Evolutionary conservation across 2,797 vertebrate genomes (phyloP).

Genomic region (Acipenser oxyrinchus): DNA sequence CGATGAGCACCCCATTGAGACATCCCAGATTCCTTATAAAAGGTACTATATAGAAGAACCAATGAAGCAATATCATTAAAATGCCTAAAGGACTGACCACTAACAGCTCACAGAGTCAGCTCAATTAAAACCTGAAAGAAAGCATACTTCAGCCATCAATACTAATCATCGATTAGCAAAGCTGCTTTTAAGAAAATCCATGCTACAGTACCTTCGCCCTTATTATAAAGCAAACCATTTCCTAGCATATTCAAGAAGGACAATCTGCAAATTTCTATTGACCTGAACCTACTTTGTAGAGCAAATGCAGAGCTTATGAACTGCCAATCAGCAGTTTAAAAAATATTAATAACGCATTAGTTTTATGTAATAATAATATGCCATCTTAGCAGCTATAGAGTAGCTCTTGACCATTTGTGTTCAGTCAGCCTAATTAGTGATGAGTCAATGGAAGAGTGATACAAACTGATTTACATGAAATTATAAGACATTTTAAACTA

Average conservation of each 20-base stretch:
- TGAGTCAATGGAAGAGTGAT: too few species aligned
- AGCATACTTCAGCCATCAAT: slow-evolving; percentile 32
- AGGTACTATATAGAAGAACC: too few species aligned
- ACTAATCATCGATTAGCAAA: slow-evolving; percentile 27
- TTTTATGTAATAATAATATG: too few species aligned
- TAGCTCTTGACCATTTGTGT: too few species aligned
- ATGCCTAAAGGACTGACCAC: slow-evolving; percentile 21
- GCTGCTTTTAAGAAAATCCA: slow-evolving; percentile 18
- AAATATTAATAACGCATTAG: too few species aligned
- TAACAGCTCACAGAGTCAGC: slow-evolving; percentile 7
- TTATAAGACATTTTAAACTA: too few species aligned
- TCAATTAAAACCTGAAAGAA: slow-evolving; percentile 23
- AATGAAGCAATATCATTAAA: slow-evolving; percentile 26
- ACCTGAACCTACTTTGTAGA: slow-evolving; percentile 26
- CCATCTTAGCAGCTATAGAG: too few species aligned
- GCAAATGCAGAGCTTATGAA: slow-evolving; percentile 23
- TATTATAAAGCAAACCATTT: slow-evolving; percentile 13
- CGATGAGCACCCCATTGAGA: too few species aligned
- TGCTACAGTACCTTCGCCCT: slow-evolving; percentile 10
- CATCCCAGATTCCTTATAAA: too few species aligned
- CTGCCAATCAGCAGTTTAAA: slow-evolving; percentile 21
- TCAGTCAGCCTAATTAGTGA: too few species aligned
- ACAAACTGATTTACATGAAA: too few species aligned
- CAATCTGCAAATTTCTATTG: slow-evolving; percentile 36
- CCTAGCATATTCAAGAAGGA: slow-evolving; percentile 36